Conservation (phyloP, 92 coral and sea anemone species). For the Hydrozoanthus gracilis region DNA sequence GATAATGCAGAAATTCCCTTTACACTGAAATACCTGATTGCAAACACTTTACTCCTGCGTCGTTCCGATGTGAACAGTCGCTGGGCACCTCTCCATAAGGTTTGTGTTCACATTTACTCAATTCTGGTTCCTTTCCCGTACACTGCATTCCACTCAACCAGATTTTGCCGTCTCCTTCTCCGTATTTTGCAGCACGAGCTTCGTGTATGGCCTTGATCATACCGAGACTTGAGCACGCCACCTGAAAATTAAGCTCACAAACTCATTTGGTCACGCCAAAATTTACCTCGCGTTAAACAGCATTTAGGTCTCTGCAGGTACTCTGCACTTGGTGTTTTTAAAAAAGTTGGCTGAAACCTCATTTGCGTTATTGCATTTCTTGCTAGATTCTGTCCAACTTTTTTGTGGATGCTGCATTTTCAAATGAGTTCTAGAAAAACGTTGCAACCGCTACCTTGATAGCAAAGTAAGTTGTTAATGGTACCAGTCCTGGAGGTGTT, state of each 20-base stretch:
- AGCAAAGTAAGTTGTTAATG: too few species aligned
- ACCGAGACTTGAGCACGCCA: conserved; percentile 80
- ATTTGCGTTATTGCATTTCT: too few species aligned
- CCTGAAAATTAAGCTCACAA: conserved; percentile 29
- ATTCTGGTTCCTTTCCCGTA: conserved; percentile 64
- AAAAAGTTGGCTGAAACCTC: too few species aligned
- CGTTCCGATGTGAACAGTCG: conserved; percentile 73
- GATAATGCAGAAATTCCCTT: not conserved
- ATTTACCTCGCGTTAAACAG: too few species aligned
- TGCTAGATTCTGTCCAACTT: not conserved
- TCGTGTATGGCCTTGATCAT: conserved; percentile 81
- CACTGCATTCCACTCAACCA: conserved; percentile 83
- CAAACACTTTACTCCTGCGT: conserved; percentile 86
- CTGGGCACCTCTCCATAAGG: conserved; percentile 69
- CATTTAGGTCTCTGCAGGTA: too few species aligned
- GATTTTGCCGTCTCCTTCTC: conserved; percentile 77
- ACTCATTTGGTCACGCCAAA: not conserved
- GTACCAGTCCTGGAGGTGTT: too few species aligned
- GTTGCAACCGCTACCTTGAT: not conserved
- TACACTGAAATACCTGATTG: conserved; percentile 62
- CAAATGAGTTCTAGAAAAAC: not conserved
- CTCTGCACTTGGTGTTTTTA: too few species aligned
- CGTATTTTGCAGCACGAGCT: conserved; percentile 82
- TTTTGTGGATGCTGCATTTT: not conserved
- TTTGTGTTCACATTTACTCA: conserved; percentile 69